Evolutionary conservation across 2,888 invertebrate genomes (phyloP).

Genomic region (Phyllotreta cruciferae): DNA sequence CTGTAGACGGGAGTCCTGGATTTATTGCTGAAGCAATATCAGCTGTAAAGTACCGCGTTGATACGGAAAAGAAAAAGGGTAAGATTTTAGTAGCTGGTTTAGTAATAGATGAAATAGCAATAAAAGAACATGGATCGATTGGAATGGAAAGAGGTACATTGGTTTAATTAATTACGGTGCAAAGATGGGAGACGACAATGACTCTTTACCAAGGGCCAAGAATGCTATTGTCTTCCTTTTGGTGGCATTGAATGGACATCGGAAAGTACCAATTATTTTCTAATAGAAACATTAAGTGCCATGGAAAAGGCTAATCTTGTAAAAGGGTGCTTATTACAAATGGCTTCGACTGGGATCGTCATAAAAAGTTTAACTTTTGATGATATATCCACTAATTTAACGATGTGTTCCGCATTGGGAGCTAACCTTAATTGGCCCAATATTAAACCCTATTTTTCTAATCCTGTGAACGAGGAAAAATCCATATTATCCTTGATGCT

Average conservation of each 20-base stretch:
- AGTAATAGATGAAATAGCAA: too few relatives aligned
- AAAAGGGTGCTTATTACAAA: slow-evolving; percentile 14
- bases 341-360: slow-evolving; percentile 11
- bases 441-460: not conserved
- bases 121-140: too few relatives aligned
- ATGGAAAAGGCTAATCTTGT: slow-evolving; percentile 27
- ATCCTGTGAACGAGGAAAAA: slow-evolving; percentile 1
- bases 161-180: too few relatives aligned
- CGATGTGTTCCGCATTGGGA: too few relatives aligned
- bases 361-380: slow-evolving; percentile 30
- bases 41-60: too few relatives aligned
- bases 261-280: slow-evolving; percentile 24
- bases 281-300: slow-evolving; percentile 15
- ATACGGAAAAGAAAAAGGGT: too few relatives aligned
- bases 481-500: slow-evolving; percentile 38
- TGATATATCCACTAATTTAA: too few relatives aligned
- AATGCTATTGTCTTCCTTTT: not conserved
- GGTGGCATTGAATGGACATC: not conserved
- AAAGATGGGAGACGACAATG: too few relatives aligned
- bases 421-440: not conserved
- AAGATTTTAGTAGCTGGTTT: too few relatives aligned
- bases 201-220: not conserved
- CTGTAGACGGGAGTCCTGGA: too few relatives aligned
- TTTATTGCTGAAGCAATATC: too few relatives aligned
- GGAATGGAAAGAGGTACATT: too few relatives aligned